Conservation (phyloP, 2,888 invertebrate species). For the Acrocyrtus sp. region DNA sequence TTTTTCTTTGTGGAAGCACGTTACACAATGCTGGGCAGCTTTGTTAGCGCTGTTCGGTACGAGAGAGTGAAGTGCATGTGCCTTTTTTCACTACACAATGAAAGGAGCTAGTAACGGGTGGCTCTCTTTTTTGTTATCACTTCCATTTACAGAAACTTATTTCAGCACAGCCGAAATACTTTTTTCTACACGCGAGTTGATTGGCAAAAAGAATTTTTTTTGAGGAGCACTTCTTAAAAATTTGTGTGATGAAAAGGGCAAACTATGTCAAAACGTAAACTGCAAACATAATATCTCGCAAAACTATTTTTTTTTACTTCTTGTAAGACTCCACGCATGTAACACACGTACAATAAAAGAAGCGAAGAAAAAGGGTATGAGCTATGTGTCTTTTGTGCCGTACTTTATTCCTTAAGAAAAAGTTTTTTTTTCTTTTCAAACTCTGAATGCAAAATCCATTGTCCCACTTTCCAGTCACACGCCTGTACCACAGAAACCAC, state of each 20-base stretch:
- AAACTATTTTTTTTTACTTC: not conserved
- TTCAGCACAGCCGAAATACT: not conserved
- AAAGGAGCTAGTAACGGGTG: slow-evolving; percentile 24
- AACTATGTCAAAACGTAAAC: slow-evolving; percentile 8
- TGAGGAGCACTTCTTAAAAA: slow-evolving; percentile 10
- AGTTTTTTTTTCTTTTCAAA: slow-evolving; percentile 31
- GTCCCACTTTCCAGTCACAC: slow-evolving; percentile 36
- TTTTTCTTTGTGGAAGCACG: not conserved
- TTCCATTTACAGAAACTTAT: slow-evolving; percentile 30
- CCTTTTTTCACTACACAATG: no score
- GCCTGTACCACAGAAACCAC: no score
- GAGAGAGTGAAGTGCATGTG: no score
- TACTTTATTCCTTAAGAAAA: not conserved
- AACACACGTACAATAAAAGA: slow-evolving; percentile 7
- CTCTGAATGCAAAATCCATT: slow-evolving; percentile 40
- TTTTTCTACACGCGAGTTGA: slow-evolving; percentile 24
- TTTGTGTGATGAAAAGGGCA: slow-evolving; percentile 2
- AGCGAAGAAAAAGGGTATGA: not conserved
- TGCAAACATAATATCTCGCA: slow-evolving; percentile 4
- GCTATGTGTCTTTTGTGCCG: not conserved
- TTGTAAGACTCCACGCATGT: not conserved
- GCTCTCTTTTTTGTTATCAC: slow-evolving; percentile 40
- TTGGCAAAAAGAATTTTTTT: slow-evolving; percentile 10
- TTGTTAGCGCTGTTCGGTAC: no score
- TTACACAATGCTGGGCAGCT: not conserved